Evolutionary conservation across 35 echinoderm and acorn worm genomes (phyloP).

Genomic region (Patiria miniata): DNA sequence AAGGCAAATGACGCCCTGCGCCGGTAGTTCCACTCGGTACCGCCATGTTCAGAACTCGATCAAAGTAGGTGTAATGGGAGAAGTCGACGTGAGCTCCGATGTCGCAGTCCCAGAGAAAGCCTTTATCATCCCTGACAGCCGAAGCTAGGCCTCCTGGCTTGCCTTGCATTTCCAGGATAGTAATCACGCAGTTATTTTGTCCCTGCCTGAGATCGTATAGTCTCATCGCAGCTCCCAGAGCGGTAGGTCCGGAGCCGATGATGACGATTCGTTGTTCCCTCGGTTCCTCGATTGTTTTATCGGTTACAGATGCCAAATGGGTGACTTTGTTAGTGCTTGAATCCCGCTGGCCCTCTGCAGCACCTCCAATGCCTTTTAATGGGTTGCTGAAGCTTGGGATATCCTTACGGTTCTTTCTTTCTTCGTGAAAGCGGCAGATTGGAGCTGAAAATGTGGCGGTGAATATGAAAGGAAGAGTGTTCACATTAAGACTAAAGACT

Average conservation of each 20-base stretch:
- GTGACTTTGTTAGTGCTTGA: too few species aligned
- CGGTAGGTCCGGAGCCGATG: neutral
- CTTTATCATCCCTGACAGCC: conserved; percentile 30
- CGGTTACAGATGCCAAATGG: too few species aligned
- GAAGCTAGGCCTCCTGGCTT: conserved; percentile 41
- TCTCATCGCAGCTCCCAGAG: neutral
- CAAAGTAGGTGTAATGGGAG: conserved; percentile 46
- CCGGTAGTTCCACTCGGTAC: conserved; percentile 51
- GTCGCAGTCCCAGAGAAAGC: conserved; percentile 63
- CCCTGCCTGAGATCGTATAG: neutral
- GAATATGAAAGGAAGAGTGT: too few species aligned
- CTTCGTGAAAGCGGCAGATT: too few species aligned
- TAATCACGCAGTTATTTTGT: neutral
- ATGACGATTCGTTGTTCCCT: neutral
- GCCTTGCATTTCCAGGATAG: conserved; percentile 37
- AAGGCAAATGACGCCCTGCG: conserved; percentile 42
- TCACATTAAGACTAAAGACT: too few species aligned
- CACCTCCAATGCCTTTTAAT: too few species aligned
- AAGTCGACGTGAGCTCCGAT: conserved; percentile 51
- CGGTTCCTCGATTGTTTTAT: too few species aligned
- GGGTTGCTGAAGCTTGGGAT: too few species aligned
- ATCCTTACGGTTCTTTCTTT: too few species aligned
- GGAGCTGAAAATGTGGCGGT: too few species aligned
- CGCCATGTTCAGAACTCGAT: conserved; percentile 1
- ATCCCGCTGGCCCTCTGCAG: too few species aligned